Conservation (phyloP, 1,140 invertebrate genomes). For the Zaprionus inermis region DNA sequence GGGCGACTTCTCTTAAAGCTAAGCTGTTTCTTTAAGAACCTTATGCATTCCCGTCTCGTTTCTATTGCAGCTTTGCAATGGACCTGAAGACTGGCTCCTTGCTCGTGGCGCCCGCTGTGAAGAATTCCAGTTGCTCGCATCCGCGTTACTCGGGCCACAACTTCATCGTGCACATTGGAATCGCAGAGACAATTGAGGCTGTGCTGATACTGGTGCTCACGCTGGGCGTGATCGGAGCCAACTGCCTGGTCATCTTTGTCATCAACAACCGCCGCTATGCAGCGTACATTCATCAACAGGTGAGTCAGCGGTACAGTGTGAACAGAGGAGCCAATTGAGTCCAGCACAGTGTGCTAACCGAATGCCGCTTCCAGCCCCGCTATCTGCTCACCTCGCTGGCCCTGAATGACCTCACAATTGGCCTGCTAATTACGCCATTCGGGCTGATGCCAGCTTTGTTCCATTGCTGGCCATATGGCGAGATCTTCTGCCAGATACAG, state of each 20-base stretch:
- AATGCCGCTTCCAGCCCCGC: slow-evolving; percentile 88
- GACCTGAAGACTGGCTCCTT: slow-evolving; percentile 85
- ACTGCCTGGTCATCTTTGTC: slow-evolving; percentile 92
- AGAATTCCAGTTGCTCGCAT: slow-evolving; percentile 92
- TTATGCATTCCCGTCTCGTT: background rate
- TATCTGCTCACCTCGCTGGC: slow-evolving; percentile 93
- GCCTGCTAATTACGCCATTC: slow-evolving; percentile 92
- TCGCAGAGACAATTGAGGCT: slow-evolving; percentile 89
- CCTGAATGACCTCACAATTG: slow-evolving; percentile 93
- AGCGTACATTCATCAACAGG: slow-evolving; percentile 94
- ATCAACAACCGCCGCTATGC: slow-evolving; percentile 92
- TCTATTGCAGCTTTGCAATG: slow-evolving; percentile 68
- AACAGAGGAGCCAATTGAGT: background rate
- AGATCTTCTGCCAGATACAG: slow-evolving; percentile 95
- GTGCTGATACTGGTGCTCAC: slow-evolving; percentile 90
- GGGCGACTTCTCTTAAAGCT: too few relatives aligned
- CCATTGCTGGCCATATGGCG: slow-evolving; percentile 94
- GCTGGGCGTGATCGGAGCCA: slow-evolving; percentile 90
- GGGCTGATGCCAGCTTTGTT: slow-evolving; percentile 91
- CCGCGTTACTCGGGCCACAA: slow-evolving; percentile 86
- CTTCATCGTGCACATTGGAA: slow-evolving; percentile 87
- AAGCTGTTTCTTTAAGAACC: too few relatives aligned
- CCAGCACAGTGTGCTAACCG: background rate
- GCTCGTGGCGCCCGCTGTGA: slow-evolving; percentile 90
- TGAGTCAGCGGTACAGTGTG: slow-evolving; percentile 77